phyloP scores from a whole-genome alignment of 2,113 vertebrate genomes.

The Galbula dea region DNA sequence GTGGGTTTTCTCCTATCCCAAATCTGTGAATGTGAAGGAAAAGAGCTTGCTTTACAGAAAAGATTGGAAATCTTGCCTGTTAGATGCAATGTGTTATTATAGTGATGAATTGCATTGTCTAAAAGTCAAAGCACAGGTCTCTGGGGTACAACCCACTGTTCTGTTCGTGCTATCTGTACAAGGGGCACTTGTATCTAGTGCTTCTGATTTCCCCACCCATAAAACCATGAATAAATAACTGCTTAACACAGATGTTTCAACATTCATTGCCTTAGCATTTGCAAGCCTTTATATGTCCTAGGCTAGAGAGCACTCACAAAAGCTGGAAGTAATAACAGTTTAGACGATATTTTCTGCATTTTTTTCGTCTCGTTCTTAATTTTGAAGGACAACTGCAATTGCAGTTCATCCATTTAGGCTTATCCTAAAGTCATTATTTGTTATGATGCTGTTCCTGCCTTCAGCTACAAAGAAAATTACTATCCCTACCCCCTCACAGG shows the following conservation, averaged over 20 bases:
- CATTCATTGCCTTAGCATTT: neutral
- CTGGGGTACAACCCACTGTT: neutral
- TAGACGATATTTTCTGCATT: neutral
- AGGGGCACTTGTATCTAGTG: neutral
- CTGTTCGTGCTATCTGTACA: neutral
- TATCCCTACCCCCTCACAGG: slow-evolving; percentile 37
- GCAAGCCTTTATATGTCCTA: neutral
- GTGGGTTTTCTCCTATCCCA: neutral
- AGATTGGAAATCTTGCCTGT: neutral
- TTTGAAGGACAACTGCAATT: slow-evolving; percentile 56
- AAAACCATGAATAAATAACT: neutral
- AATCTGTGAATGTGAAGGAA: neutral
- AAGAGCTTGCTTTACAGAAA: neutral
- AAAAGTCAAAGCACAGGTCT: neutral
- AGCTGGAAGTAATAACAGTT: neutral
- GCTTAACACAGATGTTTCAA: neutral
- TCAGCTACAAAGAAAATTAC: slow-evolving; percentile 54
- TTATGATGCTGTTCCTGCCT: slow-evolving; percentile 56
- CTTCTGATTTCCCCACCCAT: neutral
- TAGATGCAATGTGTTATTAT: neutral
- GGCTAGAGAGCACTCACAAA: neutral
- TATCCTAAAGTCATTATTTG: slow-evolving; percentile 64
- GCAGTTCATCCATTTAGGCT: slow-evolving; percentile 46
- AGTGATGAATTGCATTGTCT: neutral
- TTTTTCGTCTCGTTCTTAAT: slow-evolving; percentile 33